phyloP scores from a whole-genome alignment of 2,113 vertebrate species.

The Delphinapterus leucas region DNA sequence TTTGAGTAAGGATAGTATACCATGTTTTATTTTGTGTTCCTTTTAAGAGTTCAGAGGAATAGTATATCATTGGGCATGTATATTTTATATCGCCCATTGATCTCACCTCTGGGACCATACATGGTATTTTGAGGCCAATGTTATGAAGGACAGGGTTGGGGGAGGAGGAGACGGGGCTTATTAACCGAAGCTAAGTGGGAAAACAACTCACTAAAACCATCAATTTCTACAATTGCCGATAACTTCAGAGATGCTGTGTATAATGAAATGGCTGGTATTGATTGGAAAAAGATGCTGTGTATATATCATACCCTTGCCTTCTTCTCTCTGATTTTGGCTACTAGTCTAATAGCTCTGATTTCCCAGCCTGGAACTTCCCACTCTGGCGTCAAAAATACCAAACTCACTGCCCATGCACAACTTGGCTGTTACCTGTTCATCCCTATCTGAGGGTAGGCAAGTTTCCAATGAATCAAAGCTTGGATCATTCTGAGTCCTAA shows the following conservation, averaged over 20 bases:
- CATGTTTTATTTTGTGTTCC: conserved; percentile 45
- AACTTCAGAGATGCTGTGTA: conserved; percentile 17
- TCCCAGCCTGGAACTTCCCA: neutral
- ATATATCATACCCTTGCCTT: neutral
- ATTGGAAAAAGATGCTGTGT: neutral
- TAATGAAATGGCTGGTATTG: conserved; percentile 1
- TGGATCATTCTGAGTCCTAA: conserved; percentile 58
- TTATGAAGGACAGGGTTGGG: neutral
- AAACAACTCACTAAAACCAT: conserved; percentile 48
- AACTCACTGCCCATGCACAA: neutral
- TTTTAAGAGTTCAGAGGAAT: conserved; percentile 49
- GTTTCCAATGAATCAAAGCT: neutral
- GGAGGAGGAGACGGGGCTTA: neutral
- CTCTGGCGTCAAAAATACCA: neutral
- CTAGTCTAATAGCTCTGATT: neutral
- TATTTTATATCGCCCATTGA: conserved; percentile 48
- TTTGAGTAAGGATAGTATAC: conserved; percentile 10
- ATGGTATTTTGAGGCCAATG: neutral
- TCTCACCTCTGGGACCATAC: neutral
- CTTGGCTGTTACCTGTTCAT: conserved; percentile 65
- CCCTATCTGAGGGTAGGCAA: conserved; percentile 53
- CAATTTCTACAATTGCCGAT: conserved; percentile 29
- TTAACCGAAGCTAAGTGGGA: conserved; percentile 46
- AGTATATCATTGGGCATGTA: neutral
- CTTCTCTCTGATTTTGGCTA: neutral